A percentile compares a stretch with the other conserved stretches of the same genome.
Evolutionary conservation across 2,888 invertebrate genomes (phyloP).

Genomic region (Leptopilina myrica): DNA sequence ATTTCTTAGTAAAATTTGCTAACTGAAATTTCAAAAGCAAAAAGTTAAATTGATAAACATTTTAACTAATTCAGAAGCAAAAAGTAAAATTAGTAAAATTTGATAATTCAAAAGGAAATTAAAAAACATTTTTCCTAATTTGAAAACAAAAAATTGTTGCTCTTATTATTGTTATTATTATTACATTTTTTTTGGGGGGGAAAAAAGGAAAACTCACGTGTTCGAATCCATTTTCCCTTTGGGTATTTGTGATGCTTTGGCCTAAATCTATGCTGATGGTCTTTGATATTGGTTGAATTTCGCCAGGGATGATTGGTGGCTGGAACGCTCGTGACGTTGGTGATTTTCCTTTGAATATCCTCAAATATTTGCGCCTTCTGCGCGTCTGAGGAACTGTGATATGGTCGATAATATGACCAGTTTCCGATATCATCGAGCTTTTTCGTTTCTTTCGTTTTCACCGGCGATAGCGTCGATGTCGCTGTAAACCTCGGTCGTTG

Average conservation of each 20-base stretch:
- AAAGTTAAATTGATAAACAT: too few relatives aligned
- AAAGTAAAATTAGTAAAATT: too few relatives aligned
- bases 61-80: too few relatives aligned
- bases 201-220: slow-evolving; percentile 65
- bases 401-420: slow-evolving; percentile 66
- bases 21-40: too few relatives aligned
- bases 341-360: slow-evolving; percentile 68
- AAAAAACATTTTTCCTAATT: neutral
- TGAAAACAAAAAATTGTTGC: neutral
- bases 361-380: slow-evolving; percentile 68
- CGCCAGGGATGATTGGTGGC: slow-evolving; percentile 56
- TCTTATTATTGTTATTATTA: too few relatives aligned
- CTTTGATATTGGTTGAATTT: slow-evolving; percentile 57
- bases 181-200: too few relatives aligned
- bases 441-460: slow-evolving; percentile 44
- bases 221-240: slow-evolving; percentile 69
- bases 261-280: slow-evolving; percentile 69
- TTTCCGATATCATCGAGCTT: slow-evolving; percentile 48
- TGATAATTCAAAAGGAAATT: too few relatives aligned
- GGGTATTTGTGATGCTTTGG: slow-evolving; percentile 70
- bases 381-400: slow-evolving; percentile 55
- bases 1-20: too few relatives aligned
- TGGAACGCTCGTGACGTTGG: slow-evolving; percentile 59
- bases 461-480: slow-evolving; percentile 55
- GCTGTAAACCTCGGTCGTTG: slow-evolving; percentile 62